Evolutionary conservation across 1,140 invertebrate species (phyloP).

Genomic region (Trachymyrmex septentrionalis): DNA sequence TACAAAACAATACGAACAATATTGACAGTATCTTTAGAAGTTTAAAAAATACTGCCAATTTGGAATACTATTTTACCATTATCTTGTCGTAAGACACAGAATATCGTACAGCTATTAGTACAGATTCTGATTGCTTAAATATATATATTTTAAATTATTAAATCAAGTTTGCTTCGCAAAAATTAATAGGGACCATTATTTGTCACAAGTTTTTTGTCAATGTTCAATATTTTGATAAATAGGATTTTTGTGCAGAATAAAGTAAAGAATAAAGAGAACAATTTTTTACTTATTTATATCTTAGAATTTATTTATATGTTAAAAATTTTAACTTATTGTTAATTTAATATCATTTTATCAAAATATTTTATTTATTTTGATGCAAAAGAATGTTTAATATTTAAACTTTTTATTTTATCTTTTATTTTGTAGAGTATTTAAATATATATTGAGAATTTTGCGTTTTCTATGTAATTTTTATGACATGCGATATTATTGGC

Average conservation of each 20-base stretch:
- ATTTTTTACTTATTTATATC: neutral
- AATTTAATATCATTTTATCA: neutral
- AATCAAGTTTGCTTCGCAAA: neutral
- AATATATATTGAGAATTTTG: neutral
- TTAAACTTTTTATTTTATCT: neutral
- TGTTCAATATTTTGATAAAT: conserved; percentile 10
- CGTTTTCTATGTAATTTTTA: neutral
- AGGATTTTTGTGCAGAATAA: neutral
- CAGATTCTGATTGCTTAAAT: neutral
- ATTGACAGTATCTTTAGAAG: conserved; percentile 17
- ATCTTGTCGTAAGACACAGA: neutral
- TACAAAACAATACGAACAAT: conserved; percentile 7
- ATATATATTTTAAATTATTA: neutral
- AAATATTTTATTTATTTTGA: neutral
- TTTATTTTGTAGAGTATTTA: neutral
- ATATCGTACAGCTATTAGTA: neutral
- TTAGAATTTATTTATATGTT: neutral
- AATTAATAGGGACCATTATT: conserved; percentile 15
- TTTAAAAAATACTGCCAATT: conserved; percentile 14
- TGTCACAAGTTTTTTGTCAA: conserved; percentile 5
- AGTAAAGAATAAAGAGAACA: neutral
- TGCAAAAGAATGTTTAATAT: neutral
- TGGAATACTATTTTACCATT: neutral
- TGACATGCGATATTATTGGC: neutral
- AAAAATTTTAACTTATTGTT: neutral